Percentiles rank a stretch among this genome's conserved stretches.
phyloP scores from a whole-genome alignment of 1,140 invertebrate species.

The Monochamus saltuarius region DNA sequence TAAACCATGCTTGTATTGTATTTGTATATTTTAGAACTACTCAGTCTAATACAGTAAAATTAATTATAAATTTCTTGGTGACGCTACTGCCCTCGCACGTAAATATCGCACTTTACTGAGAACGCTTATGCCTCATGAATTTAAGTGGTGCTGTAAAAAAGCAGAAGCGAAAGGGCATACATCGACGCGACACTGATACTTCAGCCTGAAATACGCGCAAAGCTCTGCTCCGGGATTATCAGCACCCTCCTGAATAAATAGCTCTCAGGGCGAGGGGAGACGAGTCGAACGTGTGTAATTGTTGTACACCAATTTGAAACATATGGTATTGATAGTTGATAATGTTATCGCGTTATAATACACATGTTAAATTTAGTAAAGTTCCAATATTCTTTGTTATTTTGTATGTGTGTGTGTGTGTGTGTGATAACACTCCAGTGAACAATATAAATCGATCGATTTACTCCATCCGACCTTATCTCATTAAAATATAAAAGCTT shows the following conservation, averaged over 20 bases:
- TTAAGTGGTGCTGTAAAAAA: background rate
- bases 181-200: background rate
- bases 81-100: too few relatives aligned
- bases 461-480: background rate
- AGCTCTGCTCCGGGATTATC: background rate
- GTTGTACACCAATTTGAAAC: slow-evolving; percentile 3
- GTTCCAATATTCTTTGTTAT: slow-evolving; percentile 10
- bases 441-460: slow-evolving; percentile 15
- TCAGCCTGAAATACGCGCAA: background rate
- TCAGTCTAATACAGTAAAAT: too few relatives aligned
- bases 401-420: background rate
- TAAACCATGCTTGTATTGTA: too few relatives aligned
- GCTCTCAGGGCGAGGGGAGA: background rate
- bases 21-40: too few relatives aligned
- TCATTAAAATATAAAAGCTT: background rate
- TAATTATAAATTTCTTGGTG: too few relatives aligned
- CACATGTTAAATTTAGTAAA: slow-evolving; percentile 21
- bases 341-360: slow-evolving; percentile 18
- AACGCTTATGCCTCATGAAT: background rate
- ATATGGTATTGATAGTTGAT: slow-evolving; percentile 19
- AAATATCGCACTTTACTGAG: too few relatives aligned
- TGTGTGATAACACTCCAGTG: slow-evolving; percentile 8
- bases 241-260: too few relatives aligned
- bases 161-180: background rate
- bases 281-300: background rate